A percentile compares a stretch with the other conserved stretches of the same genome.
Evolutionary conservation across 2,113 vertebrate species (phyloP).

Genomic region (Anguilla japonica): DNA sequence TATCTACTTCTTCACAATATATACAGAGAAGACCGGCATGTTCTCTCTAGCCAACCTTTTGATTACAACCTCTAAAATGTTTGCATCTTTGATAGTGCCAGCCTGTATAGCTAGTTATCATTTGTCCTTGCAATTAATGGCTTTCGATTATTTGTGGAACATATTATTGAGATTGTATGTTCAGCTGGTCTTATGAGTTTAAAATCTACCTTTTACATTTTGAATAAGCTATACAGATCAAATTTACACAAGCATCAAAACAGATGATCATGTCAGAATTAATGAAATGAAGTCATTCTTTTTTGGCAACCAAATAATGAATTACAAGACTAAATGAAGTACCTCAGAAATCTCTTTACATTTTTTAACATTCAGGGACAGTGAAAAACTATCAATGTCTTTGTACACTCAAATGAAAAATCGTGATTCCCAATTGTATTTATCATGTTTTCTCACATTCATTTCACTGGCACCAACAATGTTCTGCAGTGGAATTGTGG

Average conservation of each 20-base stretch:
- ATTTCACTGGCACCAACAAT: not conserved
- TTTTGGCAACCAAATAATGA: not conserved
- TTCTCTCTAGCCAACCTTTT: conserved; percentile 12
- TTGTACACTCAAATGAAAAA: not conserved
- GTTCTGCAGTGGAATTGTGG: not conserved
- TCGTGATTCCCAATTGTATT: not conserved
- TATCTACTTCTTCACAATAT: not conserved
- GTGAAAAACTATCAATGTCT: not conserved
- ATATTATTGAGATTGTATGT: conserved; percentile 49
- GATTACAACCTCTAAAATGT: conserved; percentile 8
- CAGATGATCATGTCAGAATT: conserved; percentile 56
- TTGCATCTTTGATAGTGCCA: conserved; percentile 17
- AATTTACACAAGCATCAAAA: conserved; percentile 59
- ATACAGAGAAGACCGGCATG: not conserved
- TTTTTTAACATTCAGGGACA: not conserved
- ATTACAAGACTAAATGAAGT: conserved; percentile 33
- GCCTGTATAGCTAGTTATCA: conserved; percentile 33
- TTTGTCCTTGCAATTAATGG: conserved; percentile 63
- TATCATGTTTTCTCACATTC: not conserved
- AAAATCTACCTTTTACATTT: conserved; percentile 40
- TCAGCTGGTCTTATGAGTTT: conserved; percentile 25
- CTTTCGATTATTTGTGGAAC: conserved; percentile 52
- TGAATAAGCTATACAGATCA: conserved; percentile 26
- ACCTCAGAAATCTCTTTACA: conserved; percentile 22
- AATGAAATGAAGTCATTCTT: not conserved